Percentiles rank a stretch among this genome's conserved stretches.
phyloP scores from a whole-genome alignment of 2,113 vertebrate genomes.

The Xiphorhynchus elegans region DNA sequence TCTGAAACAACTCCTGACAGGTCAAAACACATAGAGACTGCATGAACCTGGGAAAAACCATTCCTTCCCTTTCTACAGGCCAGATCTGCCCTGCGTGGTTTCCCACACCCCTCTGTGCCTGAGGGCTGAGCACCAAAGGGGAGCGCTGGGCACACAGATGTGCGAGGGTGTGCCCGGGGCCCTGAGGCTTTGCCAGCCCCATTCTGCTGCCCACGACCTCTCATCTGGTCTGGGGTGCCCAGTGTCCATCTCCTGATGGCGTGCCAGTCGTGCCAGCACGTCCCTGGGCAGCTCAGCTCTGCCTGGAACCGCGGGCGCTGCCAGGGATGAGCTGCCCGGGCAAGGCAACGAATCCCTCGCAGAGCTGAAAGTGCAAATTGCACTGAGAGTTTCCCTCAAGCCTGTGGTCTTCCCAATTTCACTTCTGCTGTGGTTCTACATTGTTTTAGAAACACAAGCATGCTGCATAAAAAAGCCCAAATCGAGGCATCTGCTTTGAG shows the following conservation, averaged over 20 bases:
- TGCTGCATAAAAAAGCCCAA: neutral
- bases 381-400: neutral
- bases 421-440: neutral
- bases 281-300: rapidly evolving
- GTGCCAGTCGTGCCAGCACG: rapidly evolving
- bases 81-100: neutral
- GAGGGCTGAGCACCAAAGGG: neutral
- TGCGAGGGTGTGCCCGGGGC: neutral
- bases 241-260: rapidly evolving
- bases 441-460: neutral
- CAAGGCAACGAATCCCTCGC: neutral
- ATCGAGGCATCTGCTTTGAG: neutral
- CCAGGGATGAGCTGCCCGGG: neutral
- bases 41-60: neutral
- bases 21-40: constrained; percentile 2
- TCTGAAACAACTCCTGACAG: constrained; percentile 37
- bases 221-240: neutral
- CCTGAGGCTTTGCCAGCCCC: neutral
- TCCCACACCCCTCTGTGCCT: neutral
- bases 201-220: neutral
- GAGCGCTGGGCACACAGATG: neutral
- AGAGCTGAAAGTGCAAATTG: neutral
- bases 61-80: neutral
- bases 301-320: rapidly evolving
- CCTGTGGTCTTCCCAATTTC: neutral